Percentiles rank a stretch among this genome's conserved stretches.
Evolutionary conservation across 2,888 invertebrate species (phyloP).

Genomic region (Aethes cnicana): DNA sequence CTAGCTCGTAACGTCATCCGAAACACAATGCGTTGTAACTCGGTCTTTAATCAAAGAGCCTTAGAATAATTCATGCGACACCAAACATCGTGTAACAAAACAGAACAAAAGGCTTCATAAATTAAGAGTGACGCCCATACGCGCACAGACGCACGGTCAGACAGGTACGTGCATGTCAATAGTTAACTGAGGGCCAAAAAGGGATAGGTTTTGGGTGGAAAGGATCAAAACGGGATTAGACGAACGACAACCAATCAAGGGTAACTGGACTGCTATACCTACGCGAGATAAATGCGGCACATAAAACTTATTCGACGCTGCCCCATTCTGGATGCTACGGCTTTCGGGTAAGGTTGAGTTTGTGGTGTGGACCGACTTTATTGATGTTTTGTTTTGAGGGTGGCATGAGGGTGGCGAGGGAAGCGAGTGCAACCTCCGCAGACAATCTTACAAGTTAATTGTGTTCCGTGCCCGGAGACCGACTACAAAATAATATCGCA

Average conservation of each 20-base stretch:
- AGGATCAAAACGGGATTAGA: conserved; percentile 87
- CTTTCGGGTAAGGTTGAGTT: conserved; percentile 43
- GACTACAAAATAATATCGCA: conserved; percentile 78
- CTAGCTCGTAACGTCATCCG: too few species aligned
- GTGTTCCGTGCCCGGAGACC: conserved; percentile 79
- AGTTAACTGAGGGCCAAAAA: conserved; percentile 76
- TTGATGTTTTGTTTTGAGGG: conserved; percentile 82
- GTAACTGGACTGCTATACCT: conserved; percentile 83
- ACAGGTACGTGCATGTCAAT: conserved; percentile 77
- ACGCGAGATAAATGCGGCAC: conserved; percentile 81
- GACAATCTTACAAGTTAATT: conserved; percentile 83
- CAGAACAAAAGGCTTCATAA: conserved; percentile 23
- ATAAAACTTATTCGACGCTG: conserved; percentile 66
- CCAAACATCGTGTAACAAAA: conserved; percentile 11
- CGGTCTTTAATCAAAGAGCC: too few species aligned
- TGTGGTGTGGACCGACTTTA: conserved; percentile 58
- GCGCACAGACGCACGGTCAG: conserved; percentile 44
- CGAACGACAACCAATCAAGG: conserved; percentile 87
- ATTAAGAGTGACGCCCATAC: conserved; percentile 26
- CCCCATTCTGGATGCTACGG: conserved; percentile 44
- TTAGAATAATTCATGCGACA: too few species aligned
- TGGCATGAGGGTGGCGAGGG: conserved; percentile 74
- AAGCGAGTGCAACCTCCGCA: conserved; percentile 78
- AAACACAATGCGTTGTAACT: too few species aligned
- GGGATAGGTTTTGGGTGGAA: conserved; percentile 83